Evolutionary conservation across 2,888 invertebrate genomes (phyloP), one percentile per base, ranked within the genome.

Genomic region (Euspilapteryx auroguttella): DNA sequence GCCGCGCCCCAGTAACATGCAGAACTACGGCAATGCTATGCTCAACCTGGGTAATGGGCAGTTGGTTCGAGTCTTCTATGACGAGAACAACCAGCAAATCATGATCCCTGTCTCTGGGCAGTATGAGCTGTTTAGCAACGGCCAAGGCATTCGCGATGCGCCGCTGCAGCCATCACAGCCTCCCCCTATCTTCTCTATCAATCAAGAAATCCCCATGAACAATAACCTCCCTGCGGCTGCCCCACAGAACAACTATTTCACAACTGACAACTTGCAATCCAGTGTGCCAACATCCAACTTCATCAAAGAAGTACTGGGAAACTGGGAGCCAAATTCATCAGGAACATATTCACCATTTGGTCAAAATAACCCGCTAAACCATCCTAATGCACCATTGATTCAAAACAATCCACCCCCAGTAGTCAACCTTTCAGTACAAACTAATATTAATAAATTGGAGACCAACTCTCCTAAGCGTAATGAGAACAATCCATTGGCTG

Each of bases 301-400:
- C 35, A 78, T 87, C 32, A 86, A 86, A 42, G 86, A 86, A 56
- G 68, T 87, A 24, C 78, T 86, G 29, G 85, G 85, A 7, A 86
- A 86, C 49, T 84, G 86, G 81, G 80, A 81, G 20, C 85, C 86
- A 4, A 86, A 84, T 48, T 82, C 82, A 17, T 81, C 79, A 29
- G 86, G 87, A 10, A 86, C 86, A 6, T 87, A 86, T 45, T 85
- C 84, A 30, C 87, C 86, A 0, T 87, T 87, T 57, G 87, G 86
- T 2, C 82, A 79, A 43, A 73, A 78, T 33, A 79, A 79, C 37
- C 71, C 76, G 6, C 50, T 79, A 10, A 80, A 78, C 38, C 78
- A 73, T 34, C 75, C 69, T 7, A 69, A 71, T 42, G 55, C 62
- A 24, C 58, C 69, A 2, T 49, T 57, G 21, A 36, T 62, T 27